A percentile compares a stretch with the other conserved stretches of the same genome.
Conservation (phyloP, 1,140 invertebrate genomes). For the Prorops nasuta region DNA sequence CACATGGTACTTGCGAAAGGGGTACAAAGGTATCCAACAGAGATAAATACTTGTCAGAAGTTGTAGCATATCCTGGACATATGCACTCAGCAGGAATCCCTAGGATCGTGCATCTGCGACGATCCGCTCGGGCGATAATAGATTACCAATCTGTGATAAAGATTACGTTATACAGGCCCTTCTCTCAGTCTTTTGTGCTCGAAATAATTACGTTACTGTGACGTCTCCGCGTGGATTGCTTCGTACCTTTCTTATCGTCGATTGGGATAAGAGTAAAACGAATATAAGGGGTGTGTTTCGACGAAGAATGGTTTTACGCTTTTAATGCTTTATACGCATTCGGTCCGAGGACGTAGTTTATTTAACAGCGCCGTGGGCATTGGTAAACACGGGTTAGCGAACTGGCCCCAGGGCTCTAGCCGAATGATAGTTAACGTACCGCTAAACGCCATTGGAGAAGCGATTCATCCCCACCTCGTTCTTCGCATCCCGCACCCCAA, state of each 20-base stretch:
- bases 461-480: constrained; percentile 22
- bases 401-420: constrained; percentile 53
- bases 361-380: constrained; percentile 56
- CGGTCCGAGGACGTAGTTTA: no score
- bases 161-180: constrained; percentile 12
- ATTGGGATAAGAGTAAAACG: background rate
- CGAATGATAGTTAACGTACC: constrained; percentile 57
- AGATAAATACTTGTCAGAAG: constrained; percentile 43
- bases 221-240: background rate
- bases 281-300: no score
- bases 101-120: constrained; percentile 46
- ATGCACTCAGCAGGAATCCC: constrained; percentile 54
- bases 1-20: constrained; percentile 42
- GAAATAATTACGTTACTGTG: no score
- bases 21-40: constrained; percentile 56
- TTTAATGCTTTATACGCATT: no score
- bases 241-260: constrained; percentile 7
- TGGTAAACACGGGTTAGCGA: constrained; percentile 58
- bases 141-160: constrained; percentile 52
- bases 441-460: constrained; percentile 56
- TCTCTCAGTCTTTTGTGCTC: no score
- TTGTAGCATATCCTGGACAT: constrained; percentile 38
- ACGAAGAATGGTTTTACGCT: no score
- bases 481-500: constrained; percentile 23
- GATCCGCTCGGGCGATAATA: constrained; percentile 52